Conservation (phyloP, 53 echinoderm and acorn worm species). For the Echinometra lucunter region DNA sequence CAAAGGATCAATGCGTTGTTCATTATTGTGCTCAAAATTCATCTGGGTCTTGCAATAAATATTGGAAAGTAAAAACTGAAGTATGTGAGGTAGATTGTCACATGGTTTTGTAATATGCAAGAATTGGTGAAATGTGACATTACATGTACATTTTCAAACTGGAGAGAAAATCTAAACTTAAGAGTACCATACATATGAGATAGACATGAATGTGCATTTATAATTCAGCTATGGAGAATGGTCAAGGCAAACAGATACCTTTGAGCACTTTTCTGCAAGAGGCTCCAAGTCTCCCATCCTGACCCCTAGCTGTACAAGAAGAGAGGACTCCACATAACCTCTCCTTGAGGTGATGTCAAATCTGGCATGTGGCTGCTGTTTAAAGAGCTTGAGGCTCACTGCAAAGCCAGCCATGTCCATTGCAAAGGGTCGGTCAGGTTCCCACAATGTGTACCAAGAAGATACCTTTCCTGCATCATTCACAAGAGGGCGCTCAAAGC, state of each 20-base stretch:
- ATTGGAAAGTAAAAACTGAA: not conserved
- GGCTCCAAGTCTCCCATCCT: slow-evolving; percentile 89
- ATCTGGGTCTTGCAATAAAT: not conserved
- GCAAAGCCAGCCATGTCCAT: slow-evolving; percentile 99
- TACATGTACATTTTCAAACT: not conserved
- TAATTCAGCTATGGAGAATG: not conserved
- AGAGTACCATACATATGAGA: not conserved
- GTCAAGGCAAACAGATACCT: slow-evolving; percentile 66
- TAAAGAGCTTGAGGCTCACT: slow-evolving; percentile 79
- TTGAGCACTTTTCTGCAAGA: slow-evolving; percentile 90
- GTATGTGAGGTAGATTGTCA: no score
- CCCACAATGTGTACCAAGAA: slow-evolving; percentile 88
- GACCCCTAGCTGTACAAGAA: slow-evolving; percentile 77
- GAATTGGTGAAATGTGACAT: not conserved
- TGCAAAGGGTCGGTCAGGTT: slow-evolving; percentile 87
- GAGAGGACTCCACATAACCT: slow-evolving; percentile 90
- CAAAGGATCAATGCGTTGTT: no score
- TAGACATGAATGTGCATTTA: not conserved
- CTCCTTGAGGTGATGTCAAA: slow-evolving; percentile 85
- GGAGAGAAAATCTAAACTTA: not conserved
- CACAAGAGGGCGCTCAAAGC: slow-evolving; percentile 90
- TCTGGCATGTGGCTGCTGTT: slow-evolving; percentile 73
- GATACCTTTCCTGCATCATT: slow-evolving; percentile 76
- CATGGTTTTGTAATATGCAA: no score
- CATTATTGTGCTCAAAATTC: no score